Conservation (phyloP, 2,888 invertebrate genomes). For the Agonum fuliginosum region DNA sequence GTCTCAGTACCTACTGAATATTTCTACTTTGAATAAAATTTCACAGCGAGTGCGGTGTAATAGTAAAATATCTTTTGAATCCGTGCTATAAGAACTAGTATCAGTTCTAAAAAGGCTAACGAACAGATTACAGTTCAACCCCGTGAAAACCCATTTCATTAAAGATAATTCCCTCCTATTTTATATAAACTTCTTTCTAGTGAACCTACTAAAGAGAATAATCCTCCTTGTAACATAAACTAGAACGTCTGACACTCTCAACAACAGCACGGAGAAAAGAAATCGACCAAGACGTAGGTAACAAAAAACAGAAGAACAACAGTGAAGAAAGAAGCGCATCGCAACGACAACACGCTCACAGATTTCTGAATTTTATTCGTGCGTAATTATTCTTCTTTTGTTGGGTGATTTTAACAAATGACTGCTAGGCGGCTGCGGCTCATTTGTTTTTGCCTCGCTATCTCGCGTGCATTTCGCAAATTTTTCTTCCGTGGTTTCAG, state of each 20-base stretch:
- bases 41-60: too few species aligned
- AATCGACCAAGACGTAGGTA: background rate
- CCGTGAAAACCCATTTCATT: constrained; percentile 28
- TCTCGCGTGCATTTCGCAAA: background rate
- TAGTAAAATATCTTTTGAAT: too few species aligned
- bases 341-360: background rate
- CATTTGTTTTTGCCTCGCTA: constrained; percentile 31
- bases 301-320: constrained; percentile 16
- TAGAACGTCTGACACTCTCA: constrained; percentile 37
- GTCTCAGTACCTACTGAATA: too few species aligned
- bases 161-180: constrained; percentile 43
- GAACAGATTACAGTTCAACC: constrained; percentile 29
- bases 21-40: too few species aligned
- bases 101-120: constrained; percentile 42
- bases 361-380: constrained; percentile 57
- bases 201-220: constrained; percentile 41
- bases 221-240: constrained; percentile 43
- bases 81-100: too few species aligned
- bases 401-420: constrained; percentile 57
- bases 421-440: constrained; percentile 1
- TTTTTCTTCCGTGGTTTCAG: constrained; percentile 14
- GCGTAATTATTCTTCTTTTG: constrained; percentile 58
- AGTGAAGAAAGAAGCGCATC: background rate
- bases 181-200: constrained; percentile 39
- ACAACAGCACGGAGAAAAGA: constrained; percentile 31